These are phyloP conservation scores for Seriola dumerili DNA, from an alignment of 2,113 vertebrate species.

Conservation along the genomic window DNA sequence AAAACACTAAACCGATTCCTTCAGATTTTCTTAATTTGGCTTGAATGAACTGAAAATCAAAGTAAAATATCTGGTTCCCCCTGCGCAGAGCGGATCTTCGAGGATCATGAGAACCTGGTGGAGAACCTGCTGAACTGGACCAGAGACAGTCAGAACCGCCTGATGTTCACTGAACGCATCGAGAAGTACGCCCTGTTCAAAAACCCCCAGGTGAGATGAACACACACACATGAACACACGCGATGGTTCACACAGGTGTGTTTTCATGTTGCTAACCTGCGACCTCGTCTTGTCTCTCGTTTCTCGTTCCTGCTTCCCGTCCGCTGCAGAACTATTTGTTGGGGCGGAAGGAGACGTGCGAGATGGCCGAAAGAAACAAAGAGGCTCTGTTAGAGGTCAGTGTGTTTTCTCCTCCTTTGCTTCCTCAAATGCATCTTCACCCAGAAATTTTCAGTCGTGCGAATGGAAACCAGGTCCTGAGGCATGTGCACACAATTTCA, in stretches of 20 bases:
- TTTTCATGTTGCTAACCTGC: neutral
- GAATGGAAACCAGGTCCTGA: too few relatives aligned
- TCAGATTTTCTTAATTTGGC: too few relatives aligned
- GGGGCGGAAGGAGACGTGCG: constrained; percentile 95
- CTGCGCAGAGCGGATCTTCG: constrained; percentile 93
- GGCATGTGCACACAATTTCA: neutral
- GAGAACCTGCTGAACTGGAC: constrained; percentile 99
- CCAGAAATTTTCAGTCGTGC: neutral
- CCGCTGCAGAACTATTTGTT: constrained; percentile 93
- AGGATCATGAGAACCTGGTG: constrained; percentile 98
- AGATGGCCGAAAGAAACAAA: constrained; percentile 98
- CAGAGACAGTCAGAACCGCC: constrained; percentile 97
- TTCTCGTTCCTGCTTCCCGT: neutral
- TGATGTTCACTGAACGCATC: constrained; percentile 96
- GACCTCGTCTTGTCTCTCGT: neutral
- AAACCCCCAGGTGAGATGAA: constrained; percentile 92
- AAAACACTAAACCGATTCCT: too few relatives aligned
- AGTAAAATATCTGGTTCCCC: neutral
- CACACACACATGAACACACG: neutral
- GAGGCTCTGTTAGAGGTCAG: constrained; percentile 96
- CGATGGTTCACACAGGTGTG: neutral
- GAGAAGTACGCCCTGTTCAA: constrained; percentile 99
- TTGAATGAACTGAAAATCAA: too few relatives aligned
- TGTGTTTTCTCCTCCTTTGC: constrained; percentile 9
- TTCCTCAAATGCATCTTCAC: constrained; percentile 2